Base-by-base conservation (phyloP, 2,113 vertebrate genomes). In the Anarrhichthys ocellatus region DNA sequence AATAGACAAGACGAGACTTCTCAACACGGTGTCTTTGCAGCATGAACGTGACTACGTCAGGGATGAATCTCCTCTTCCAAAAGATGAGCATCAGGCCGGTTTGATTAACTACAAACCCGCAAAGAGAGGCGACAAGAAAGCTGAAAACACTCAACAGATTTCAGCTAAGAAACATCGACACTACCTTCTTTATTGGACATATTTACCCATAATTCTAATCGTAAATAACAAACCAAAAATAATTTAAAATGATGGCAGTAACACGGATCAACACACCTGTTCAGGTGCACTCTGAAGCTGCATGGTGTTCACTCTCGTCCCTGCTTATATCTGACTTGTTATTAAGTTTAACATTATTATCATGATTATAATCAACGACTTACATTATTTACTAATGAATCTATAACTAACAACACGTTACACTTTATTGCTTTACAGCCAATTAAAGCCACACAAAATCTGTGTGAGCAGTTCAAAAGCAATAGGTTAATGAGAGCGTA, bases 401-500 rank as follows among this genome's bases (percentile, higher is more conserved):
- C 77, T 67, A 85, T 48, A 72, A 82, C 70, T 59, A 76, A 82
- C 88, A 79, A 80, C 82, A 66, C 79, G 78, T 88, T 71, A 48
- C 69, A 79, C 34, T 17, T 84, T 86, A 88, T 83, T 89, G 85
- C 82, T 84, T 84, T 85, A 81, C 70, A 78, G 76, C 78, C 87
- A 86, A 90, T 93, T 91, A 90, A 70, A 89, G 68, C 65, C 54
- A 66, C 32, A 5, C 44, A 75, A 85, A 76, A 89, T 87, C 64
- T 67, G 82, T 82, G 73, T 11, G 50, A 91, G 82, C 81, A 69
- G 83, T 78, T 89, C 58, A 89, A 91, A 85, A 83, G 75, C 66
- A 88, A 83, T 79, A 73, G 87, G 81, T 88, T 87, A 89, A 93
- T 84, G 84, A 93, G 82, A 88, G 86, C 50, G 14, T 20, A 73